Conservation (phyloP, 2,888 invertebrate genomes). For the Scaptodrosophila latifasciaeformis region DNA sequence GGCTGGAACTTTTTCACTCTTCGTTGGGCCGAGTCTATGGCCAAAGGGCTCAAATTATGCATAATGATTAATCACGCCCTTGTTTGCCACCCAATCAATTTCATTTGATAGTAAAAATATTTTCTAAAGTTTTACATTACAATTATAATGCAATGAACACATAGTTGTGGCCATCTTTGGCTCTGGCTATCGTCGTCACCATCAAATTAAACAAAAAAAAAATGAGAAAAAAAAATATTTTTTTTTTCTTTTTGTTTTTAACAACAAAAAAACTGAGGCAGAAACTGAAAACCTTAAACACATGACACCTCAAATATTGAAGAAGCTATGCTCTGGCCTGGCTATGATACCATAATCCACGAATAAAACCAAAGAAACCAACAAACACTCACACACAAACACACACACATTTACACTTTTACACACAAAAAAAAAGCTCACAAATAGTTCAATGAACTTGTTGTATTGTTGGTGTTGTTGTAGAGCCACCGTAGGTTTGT, state of each 20-base stretch:
- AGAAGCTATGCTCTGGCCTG: slow-evolving; percentile 43
- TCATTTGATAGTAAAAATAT: slow-evolving; percentile 54
- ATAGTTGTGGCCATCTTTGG: neutral
- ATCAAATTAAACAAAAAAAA: too few relatives aligned
- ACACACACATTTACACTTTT: slow-evolving; percentile 34
- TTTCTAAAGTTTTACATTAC: too few relatives aligned
- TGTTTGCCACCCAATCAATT: slow-evolving; percentile 50
- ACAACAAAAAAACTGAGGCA: neutral
- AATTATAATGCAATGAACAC: slow-evolving; percentile 41
- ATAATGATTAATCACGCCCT: slow-evolving; percentile 30
- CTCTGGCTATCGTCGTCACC: too few relatives aligned
- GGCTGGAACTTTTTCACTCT: too few relatives aligned
- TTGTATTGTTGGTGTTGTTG: slow-evolving; percentile 56
- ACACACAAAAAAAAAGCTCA: slow-evolving; percentile 56
- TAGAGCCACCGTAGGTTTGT: neutral
- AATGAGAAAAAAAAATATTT: slow-evolving; percentile 16
- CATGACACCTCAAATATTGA: slow-evolving; percentile 52
- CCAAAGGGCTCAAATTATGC: neutral
- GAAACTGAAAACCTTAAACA: slow-evolving; percentile 47
- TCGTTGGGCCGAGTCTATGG: too few relatives aligned
- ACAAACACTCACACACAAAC: slow-evolving; percentile 43
- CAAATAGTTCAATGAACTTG: slow-evolving; percentile 70
- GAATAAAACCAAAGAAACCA: slow-evolving; percentile 69
- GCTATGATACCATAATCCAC: slow-evolving; percentile 71
- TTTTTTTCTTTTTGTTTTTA: too few relatives aligned